Percentiles rank a stretch among this genome's conserved stretches.
Conservation (phyloP, 2,797 vertebrate species). For the Oreochromis grahami region DNA sequence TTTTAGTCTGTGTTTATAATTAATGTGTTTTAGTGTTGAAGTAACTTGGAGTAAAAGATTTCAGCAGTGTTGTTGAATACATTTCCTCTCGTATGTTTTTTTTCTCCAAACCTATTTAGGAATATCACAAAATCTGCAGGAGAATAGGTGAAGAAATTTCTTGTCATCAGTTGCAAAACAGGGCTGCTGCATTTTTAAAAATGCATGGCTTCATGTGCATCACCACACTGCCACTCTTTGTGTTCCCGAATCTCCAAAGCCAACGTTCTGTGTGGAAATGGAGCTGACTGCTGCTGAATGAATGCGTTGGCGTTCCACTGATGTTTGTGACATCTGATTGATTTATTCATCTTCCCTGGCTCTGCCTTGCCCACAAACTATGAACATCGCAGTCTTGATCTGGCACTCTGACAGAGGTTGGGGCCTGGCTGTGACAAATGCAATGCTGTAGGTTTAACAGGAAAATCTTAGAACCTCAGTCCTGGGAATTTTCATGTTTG, state of each 20-base stretch:
- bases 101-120: background rate
- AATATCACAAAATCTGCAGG: background rate
- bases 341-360: constrained; percentile 54
- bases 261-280: background rate
- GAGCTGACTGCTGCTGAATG: background rate
- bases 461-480: background rate
- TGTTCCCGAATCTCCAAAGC: background rate
- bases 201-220: background rate
- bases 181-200: background rate
- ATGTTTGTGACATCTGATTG: constrained; percentile 57
- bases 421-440: background rate
- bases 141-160: background rate
- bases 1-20: background rate
- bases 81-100: background rate
- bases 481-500: constrained; percentile 1
- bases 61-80: background rate
- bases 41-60: background rate
- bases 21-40: background rate
- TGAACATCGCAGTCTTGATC: constrained; percentile 17
- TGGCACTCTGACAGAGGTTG: constrained; percentile 18
- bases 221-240: background rate
- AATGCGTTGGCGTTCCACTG: background rate
- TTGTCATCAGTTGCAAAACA: background rate
- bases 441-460: background rate
- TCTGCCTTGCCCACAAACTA: constrained; percentile 8